Conservation (phyloP, 2,113 vertebrate species). For the Eclectus roratus region DNA sequence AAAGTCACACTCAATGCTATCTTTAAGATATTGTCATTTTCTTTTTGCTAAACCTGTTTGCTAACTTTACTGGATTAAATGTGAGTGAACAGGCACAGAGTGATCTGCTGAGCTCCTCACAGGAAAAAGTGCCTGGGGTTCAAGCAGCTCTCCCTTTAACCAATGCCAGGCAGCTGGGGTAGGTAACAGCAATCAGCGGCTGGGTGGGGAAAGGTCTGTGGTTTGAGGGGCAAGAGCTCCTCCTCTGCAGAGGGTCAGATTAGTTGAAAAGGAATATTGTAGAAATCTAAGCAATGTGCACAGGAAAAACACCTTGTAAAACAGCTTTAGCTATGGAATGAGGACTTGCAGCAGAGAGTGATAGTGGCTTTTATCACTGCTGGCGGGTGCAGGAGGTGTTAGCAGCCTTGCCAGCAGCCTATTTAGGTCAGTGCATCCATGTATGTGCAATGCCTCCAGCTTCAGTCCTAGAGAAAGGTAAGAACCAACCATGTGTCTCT, state of each 20-base stretch:
- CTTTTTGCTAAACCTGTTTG: background rate
- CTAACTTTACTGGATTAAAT: background rate
- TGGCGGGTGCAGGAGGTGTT: background rate
- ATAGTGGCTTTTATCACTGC: background rate
- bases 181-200: background rate
- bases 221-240: background rate
- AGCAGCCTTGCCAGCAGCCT: background rate
- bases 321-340: background rate
- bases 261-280: background rate
- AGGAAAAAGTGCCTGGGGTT: background rate
- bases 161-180: background rate
- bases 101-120: background rate
- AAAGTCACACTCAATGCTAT: background rate
- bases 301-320: background rate
- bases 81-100: background rate
- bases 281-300: background rate
- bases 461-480: background rate
- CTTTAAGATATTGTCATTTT: background rate
- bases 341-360: background rate
- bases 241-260: background rate
- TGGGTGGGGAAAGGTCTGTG: background rate
- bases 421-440: background rate
- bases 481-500: accelerated
- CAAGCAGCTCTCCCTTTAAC: background rate
- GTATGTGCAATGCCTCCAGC: accelerated